phyloP scores from a whole-genome alignment of 2,888 invertebrate genomes.

The Cephalotes varians region DNA sequence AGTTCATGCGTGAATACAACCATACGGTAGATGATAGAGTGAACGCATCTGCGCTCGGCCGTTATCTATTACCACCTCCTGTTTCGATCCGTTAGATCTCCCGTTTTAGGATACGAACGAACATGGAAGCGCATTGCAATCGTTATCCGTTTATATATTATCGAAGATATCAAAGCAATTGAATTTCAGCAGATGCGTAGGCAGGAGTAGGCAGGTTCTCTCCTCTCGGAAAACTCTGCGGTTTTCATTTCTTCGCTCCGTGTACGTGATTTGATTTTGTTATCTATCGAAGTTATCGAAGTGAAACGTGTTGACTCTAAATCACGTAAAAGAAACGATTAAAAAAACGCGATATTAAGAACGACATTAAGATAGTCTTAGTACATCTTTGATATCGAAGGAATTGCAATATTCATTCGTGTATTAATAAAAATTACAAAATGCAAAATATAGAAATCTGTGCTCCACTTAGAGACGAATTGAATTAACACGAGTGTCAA shows the following conservation, averaged over 20 bases:
- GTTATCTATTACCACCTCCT: slow-evolving; percentile 39
- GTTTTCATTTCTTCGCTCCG: slow-evolving; percentile 6
- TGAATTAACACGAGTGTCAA: not conserved
- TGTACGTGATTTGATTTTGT: slow-evolving; percentile 9
- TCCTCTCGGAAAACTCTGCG: not conserved
- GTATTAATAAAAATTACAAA: not conserved
- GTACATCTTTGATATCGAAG: not conserved
- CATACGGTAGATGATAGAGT: slow-evolving; percentile 33
- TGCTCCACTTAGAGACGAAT: slow-evolving; percentile 2
- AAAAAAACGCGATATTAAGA: not conserved
- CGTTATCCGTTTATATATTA: slow-evolving; percentile 36
- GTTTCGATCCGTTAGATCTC: slow-evolving; percentile 49
- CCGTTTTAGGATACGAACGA: slow-evolving; percentile 15
- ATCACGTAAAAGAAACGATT: slow-evolving; percentile 21
- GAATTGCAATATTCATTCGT: not conserved
- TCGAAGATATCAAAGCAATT: slow-evolving; percentile 7
- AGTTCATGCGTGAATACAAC: slow-evolving; percentile 1
- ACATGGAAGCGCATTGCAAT: not conserved
- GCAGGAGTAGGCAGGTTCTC: not conserved
- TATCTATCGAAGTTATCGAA: slow-evolving; percentile 1
- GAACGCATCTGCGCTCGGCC: slow-evolving; percentile 38
- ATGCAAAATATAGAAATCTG: not conserved
- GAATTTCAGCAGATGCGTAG: slow-evolving; percentile 43
- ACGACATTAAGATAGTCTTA: not conserved
- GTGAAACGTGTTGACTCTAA: not conserved